A percentile compares a stretch with the other conserved stretches of the same genome.
Evolutionary conservation across 2,888 invertebrate species (phyloP).

Genomic region (Elgonia sp.): DNA sequence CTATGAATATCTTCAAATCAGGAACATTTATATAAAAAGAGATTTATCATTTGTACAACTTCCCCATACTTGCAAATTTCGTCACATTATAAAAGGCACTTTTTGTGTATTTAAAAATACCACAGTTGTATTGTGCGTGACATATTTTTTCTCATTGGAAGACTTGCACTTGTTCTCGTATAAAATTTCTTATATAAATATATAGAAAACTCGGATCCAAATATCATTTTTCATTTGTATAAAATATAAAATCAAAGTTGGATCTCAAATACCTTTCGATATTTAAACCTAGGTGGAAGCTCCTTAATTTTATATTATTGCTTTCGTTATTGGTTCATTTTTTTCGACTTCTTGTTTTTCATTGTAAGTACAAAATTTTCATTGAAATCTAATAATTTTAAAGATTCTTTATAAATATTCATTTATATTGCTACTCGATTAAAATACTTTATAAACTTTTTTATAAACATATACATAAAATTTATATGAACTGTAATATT

Average conservation of each 20-base stretch:
- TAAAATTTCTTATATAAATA: conserved; percentile 23
- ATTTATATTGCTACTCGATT: no score
- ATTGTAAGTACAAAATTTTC: not conserved
- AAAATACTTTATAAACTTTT: no score
- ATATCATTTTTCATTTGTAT: not conserved
- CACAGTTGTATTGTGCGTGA: conserved; percentile 23
- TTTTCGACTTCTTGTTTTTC: not conserved
- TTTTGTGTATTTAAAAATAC: not conserved
- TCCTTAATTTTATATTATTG: conserved; percentile 13
- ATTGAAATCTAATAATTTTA: not conserved
- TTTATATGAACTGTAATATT: no score
- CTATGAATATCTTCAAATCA: conserved; percentile 20
- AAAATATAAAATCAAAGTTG: no score
- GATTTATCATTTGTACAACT: not conserved
- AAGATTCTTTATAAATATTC: not conserved
- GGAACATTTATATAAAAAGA: conserved; percentile 26
- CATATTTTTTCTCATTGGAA: conserved; percentile 21
- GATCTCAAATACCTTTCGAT: not conserved
- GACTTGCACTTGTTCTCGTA: conserved; percentile 12
- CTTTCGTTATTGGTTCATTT: not conserved
- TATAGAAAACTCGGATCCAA: not conserved
- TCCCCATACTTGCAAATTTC: not conserved
- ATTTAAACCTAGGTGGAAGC: conserved; percentile 8
- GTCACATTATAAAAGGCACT: conserved; percentile 34
- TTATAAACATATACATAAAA: no score